phyloP scores from a whole-genome alignment of 2,797 vertebrate species.

The Scomberomorus guttatus region DNA sequence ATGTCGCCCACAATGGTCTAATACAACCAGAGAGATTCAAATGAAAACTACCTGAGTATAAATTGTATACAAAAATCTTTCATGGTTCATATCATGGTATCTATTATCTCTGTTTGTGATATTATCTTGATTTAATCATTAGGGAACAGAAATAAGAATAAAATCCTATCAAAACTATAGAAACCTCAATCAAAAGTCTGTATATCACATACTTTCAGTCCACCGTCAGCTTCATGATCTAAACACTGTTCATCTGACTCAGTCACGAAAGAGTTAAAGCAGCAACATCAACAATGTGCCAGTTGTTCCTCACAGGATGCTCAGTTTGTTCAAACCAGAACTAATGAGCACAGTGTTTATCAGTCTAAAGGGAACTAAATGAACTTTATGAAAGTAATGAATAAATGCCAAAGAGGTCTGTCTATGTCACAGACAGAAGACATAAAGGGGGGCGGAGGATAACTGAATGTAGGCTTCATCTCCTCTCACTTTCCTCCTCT shows the following conservation, averaged over 20 bases:
- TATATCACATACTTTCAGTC: background rate
- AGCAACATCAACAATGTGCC: background rate
- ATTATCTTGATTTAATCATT: background rate
- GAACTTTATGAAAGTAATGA: background rate
- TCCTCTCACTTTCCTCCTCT: conserved; percentile 31
- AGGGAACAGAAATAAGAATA: background rate
- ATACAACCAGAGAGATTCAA: too few species aligned
- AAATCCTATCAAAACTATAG: background rate
- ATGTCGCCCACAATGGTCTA: too few species aligned
- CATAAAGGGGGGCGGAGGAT: background rate
- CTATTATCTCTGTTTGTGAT: background rate
- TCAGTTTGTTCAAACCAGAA: background rate
- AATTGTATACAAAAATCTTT: background rate
- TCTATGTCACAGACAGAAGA: background rate
- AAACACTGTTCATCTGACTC: background rate
- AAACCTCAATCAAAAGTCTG: background rate
- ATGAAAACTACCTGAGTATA: too few species aligned
- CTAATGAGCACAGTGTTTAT: conserved; percentile 2
- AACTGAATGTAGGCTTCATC: background rate
- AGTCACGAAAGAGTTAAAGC: background rate
- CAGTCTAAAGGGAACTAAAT: background rate
- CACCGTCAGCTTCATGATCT: background rate
- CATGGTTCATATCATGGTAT: too few species aligned
- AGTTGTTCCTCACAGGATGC: background rate
- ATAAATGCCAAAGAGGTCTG: background rate